Base-by-base conservation (phyloP, 1,140 invertebrate species). In the Musca domestica region DNA sequence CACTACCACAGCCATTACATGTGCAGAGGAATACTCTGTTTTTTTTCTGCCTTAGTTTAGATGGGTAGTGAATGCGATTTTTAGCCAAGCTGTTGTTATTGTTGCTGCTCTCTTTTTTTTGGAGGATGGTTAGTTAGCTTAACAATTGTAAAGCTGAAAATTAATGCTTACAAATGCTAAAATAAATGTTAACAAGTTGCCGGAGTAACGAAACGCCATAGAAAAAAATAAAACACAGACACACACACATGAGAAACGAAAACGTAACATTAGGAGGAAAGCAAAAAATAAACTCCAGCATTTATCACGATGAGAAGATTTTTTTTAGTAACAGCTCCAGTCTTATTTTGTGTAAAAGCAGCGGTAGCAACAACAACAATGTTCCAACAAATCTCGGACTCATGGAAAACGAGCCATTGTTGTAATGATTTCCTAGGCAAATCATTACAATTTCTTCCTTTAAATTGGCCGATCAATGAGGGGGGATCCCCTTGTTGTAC, bases 101-200 rank as follows among this genome's bases (percentile, higher is more conserved):
- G 52, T 56, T n/a, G 17, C 17, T 27, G n/a, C 17, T 17, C 27
- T 61, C 17, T 30, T 15, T 34, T 23, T 30, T n/a, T 30, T 41
- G 17, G 19, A 19, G 48, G 17, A 34, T 61, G 22, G 15, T 61
- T 61, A 61, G 56, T 61, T 61, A 61, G 20, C 34, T 58, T 34
- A 61, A 61, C 56, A 61, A 61, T 61, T 61, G 56, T 61, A 61
- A 61, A 61, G 56, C 56, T 61, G 56, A 61, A 61, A 61, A 61
- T 61, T 61, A 61, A 61, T 61, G 56, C 56, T 61, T 61, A 61
- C 56, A 61, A 61, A 41, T 61, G 56, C 56, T 61, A 61, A 61
- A 61, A 61, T 61, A 61, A 61, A 61, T 61, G 56, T 61, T 61
- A 61, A 61, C 56, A 61, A 61, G 56, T 61, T 61, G 56, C 56